A percentile compares a stretch with the other conserved stretches of the same genome.
These are phyloP conservation scores for Latheticus oryzae DNA, from an alignment of 2,888 invertebrate genomes.

Conservation along the genomic window DNA sequence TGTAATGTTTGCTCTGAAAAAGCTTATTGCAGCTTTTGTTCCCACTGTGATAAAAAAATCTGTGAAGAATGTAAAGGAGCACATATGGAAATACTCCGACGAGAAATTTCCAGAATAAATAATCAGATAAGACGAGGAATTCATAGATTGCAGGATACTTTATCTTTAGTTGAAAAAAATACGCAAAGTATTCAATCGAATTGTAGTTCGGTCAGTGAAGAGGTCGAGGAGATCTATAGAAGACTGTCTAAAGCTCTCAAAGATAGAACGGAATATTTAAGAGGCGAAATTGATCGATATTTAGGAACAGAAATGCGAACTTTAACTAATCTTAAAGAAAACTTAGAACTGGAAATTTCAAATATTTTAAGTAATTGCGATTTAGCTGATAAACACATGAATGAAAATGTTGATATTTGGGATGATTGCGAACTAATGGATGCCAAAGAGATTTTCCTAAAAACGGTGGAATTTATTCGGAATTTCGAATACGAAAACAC, in stretches of 20 bases:
- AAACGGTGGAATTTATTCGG: conserved; percentile 94
- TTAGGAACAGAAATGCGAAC: conserved; percentile 88
- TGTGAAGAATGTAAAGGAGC: conserved; percentile 97
- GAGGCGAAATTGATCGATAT: conserved; percentile 93
- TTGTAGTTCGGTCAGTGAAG: conserved; percentile 89
- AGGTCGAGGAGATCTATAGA: conserved; percentile 93
- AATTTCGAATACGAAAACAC: conserved; percentile 95
- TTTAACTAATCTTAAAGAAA: conserved; percentile 89
- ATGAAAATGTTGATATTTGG: conserved; percentile 85
- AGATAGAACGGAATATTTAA: conserved; percentile 87
- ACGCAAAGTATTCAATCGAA: conserved; percentile 89
- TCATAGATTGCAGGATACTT: conserved; percentile 88
- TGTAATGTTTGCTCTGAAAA: conserved; percentile 95
- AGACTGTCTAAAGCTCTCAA: conserved; percentile 89
- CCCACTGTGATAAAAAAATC: conserved; percentile 97
- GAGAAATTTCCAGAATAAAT: conserved; percentile 67
- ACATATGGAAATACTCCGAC: conserved; percentile 93
- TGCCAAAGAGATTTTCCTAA: conserved; percentile 95
- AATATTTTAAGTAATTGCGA: conserved; percentile 98
- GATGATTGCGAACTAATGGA: conserved; percentile 94
- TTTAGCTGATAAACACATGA: conserved; percentile 94
- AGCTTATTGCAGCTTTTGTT: conserved; percentile 87
- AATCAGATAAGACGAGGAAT: conserved; percentile 82
- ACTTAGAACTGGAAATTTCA: conserved; percentile 92
- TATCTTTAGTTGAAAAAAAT: conserved; percentile 88